phyloP scores from a whole-genome alignment of 92 coral and sea anemone genomes.

The Umimayanthus chanpuru region DNA sequence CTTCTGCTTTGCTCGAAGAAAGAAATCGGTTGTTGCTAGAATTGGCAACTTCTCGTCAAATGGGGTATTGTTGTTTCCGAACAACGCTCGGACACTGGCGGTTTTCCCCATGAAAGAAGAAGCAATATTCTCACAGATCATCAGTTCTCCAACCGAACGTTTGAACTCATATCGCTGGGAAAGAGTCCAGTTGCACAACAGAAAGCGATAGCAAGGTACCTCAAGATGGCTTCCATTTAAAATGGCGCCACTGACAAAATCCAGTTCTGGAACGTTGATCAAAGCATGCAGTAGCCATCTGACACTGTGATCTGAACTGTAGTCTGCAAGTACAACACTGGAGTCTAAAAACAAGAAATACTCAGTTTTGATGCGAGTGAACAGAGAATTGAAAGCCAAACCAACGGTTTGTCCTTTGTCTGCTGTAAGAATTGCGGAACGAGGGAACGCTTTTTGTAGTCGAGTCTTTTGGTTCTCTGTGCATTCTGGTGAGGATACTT shows the following conservation, averaged over 20 bases:
- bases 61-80: background rate
- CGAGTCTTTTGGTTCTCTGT: background rate
- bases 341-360: slow-evolving; percentile 62
- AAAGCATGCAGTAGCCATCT: slow-evolving; percentile 62
- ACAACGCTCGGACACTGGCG: slow-evolving; percentile 18
- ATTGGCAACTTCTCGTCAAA: slow-evolving; percentile 50
- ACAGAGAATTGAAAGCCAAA: slow-evolving; percentile 34
- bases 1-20: background rate
- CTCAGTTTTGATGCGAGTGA: slow-evolving; percentile 48
- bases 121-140: slow-evolving; percentile 14
- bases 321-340: slow-evolving; percentile 34
- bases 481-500: background rate
- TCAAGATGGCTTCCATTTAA: slow-evolving; percentile 48
- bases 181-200: slow-evolving; percentile 68
- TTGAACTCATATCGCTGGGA: slow-evolving; percentile 56
- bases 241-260: slow-evolving; percentile 72
- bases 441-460: background rate
- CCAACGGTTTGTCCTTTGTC: background rate
- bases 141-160: slow-evolving; percentile 56
- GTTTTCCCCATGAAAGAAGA: slow-evolving; percentile 68
- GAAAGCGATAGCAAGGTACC: slow-evolving; percentile 58
- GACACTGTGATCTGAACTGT: slow-evolving; percentile 52
- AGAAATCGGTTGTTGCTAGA: slow-evolving; percentile 43
- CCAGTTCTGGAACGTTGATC: slow-evolving; percentile 58
- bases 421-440: background rate